Base-by-base conservation (phyloP, 2,888 invertebrate species). In the Dasysyrphus albostriatus region DNA sequence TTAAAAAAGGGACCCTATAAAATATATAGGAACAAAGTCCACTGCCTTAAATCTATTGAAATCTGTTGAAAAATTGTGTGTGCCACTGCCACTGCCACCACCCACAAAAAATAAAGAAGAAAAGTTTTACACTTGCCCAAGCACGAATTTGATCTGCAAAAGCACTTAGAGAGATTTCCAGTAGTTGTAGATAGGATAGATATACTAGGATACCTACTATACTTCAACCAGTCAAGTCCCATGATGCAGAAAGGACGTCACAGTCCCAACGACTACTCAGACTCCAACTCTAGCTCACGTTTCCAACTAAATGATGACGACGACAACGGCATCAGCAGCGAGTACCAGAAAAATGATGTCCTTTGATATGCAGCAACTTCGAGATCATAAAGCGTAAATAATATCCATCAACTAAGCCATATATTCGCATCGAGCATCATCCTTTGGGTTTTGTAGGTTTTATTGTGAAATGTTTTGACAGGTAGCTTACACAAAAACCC, bases 111-210 rank as follows among this genome's bases (percentile, higher is more conserved):
- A 70, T 74, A 51, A 59, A 72, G 67, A 34, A 73, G 59, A 76
- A 75, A 74, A 63, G 83, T 87, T 78, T 88, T 83, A 76, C 83
- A 88, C 83, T 88, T 82, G 77, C 75, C 58, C 81, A 70, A 88
- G 88, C 88, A 88, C 77, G 81, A 88, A 88, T 88, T 88, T 83
- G 88, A 88, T 83, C 88, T 80, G 87, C 82, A 75, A 88, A 88
- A 88, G 87, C 83, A 88, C 87, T 88, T 88, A 83, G 88, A 75
- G 75, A 83, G 65, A 88, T 88, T 81, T 83, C 16, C 59, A 42
- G 39, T 39, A 61, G 87, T 82, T 63, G 49, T 42, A 44, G 29
- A 44, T 42, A 42, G 7, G 24, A 49, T 37, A 37, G 16, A 49
- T 24, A 24, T 24, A 47, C 54, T 32, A 32, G 54, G 29, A 54